These are phyloP conservation scores for Apostichopus japonicus DNA, from an alignment of 35 echinoderm and acorn worm species.

Conservation along the genomic window DNA sequence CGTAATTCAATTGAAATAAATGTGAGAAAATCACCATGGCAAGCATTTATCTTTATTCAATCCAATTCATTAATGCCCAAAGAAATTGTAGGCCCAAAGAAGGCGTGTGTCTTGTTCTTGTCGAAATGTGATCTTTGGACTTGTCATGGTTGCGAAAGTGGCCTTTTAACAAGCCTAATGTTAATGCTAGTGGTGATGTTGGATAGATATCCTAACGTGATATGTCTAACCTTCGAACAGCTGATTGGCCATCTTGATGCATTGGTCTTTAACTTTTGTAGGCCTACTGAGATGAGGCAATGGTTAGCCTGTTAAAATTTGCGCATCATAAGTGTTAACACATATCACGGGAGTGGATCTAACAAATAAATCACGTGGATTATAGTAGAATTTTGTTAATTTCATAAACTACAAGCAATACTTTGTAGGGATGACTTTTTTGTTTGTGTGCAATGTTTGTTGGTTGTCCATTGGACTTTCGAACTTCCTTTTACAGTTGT, in stretches of 20 bases:
- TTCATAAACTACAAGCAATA: too few species aligned
- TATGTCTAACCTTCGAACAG: conserved; percentile 6
- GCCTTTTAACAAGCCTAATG: conserved; percentile 14
- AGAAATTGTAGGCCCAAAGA: neutral
- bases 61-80: neutral
- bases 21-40: neutral
- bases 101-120: neutral
- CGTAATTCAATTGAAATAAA: neutral
- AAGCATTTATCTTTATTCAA: neutral
- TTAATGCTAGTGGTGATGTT: neutral
- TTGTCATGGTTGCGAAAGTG: neutral
- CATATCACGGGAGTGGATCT: too few species aligned
- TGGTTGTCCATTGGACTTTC: too few species aligned
- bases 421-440: too few species aligned
- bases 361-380: too few species aligned
- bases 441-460: too few species aligned
- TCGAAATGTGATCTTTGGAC: neutral
- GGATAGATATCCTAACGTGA: conserved; percentile 26
- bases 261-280: too few species aligned
- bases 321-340: too few species aligned
- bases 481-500: too few species aligned
- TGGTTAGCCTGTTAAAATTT: too few species aligned
- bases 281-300: too few species aligned
- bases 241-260: neutral
- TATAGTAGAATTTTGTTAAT: too few species aligned